These are phyloP conservation scores for Oryzias melastigma DNA, from an alignment of 2,113 vertebrate genomes.

Conservation along the genomic window DNA sequence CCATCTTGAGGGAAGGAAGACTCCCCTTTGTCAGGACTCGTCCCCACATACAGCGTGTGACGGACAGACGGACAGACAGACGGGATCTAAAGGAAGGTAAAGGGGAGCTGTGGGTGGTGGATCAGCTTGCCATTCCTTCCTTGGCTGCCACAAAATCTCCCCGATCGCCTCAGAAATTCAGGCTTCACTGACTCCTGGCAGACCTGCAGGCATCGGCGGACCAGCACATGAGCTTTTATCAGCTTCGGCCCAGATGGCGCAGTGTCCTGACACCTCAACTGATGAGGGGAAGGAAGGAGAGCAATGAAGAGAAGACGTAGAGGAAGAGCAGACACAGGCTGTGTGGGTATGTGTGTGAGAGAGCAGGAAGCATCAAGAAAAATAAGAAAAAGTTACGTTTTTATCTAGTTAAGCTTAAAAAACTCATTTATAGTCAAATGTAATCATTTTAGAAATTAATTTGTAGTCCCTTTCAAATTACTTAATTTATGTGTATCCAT, in stretches of 20 bases:
- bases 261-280: conserved; percentile 60
- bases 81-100: conserved; percentile 13
- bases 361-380: conserved; percentile 15
- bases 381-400: not conserved
- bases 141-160: conserved; percentile 61
- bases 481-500: too few species aligned
- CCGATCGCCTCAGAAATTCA: conserved; percentile 71
- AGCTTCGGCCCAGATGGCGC: conserved; percentile 75
- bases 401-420: too few species aligned
- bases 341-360: conserved; percentile 6
- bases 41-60: conserved; percentile 21
- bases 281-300: conserved; percentile 54
- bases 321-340: not conserved
- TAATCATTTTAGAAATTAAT: too few species aligned
- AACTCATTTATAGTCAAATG: too few species aligned
- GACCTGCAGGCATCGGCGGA: conserved; percentile 68
- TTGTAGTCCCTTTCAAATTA: too few species aligned
- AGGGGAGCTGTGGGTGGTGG: conserved; percentile 27
- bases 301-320: conserved; percentile 27
- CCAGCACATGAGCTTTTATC: conserved; percentile 80
- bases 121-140: conserved; percentile 62
- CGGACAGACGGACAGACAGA: conserved; percentile 52
- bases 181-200: conserved; percentile 64
- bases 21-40: conserved; percentile 18
- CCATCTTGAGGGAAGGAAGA: conserved; percentile 12